phyloP scores from a whole-genome alignment of 2,113 vertebrate species.

The Nothocercus julius region DNA sequence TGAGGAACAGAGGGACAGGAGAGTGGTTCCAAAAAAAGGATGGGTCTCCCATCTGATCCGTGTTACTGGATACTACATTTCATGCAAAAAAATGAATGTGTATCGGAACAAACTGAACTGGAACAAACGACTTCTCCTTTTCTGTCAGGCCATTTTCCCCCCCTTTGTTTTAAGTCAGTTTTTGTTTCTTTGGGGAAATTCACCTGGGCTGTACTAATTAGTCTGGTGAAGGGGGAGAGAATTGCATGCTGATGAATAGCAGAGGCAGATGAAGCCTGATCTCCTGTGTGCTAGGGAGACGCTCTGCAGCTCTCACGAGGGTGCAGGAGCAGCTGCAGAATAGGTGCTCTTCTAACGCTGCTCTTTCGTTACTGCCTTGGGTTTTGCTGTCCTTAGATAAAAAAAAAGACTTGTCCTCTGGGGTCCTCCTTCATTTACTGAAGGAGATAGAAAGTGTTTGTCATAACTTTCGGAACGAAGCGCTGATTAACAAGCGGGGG shows the following conservation, averaged over 20 bases:
- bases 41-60: neutral
- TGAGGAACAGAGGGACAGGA: neutral
- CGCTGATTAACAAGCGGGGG: neutral
- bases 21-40: neutral
- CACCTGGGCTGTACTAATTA: neutral
- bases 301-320: neutral
- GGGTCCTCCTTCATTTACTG: neutral
- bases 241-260: neutral
- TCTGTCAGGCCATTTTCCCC: neutral
- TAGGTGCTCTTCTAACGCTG: neutral
- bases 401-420: neutral
- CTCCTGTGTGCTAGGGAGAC: neutral
- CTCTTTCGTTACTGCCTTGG: neutral
- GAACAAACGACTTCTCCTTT: neutral
- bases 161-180: neutral
- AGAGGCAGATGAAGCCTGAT: neutral
- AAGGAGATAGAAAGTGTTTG: neutral
- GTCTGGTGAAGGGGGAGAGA: neutral
- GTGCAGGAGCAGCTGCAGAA: neutral
- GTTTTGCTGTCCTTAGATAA: neutral
- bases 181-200: neutral
- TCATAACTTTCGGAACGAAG: neutral
- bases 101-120: no score
- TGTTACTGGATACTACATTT: neutral
- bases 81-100: neutral